Base-by-base conservation (phyloP, 2,113 vertebrate genomes). In the Anoplopoma fimbria region DNA sequence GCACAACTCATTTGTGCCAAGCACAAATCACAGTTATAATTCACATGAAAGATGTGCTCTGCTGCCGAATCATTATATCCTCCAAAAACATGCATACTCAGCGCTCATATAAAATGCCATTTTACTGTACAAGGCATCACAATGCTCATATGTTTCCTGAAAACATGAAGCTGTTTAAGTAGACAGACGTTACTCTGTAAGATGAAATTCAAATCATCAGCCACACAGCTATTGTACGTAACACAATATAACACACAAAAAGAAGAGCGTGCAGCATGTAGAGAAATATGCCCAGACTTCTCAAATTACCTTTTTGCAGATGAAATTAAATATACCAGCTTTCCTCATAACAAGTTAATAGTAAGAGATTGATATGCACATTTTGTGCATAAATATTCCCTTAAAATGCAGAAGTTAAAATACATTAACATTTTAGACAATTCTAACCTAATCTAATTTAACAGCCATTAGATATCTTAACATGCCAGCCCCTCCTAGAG, bases 1-100 rank as follows among this genome's bases (percentile, higher is more conserved):
- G n/a, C n/a, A n/a, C n/a, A n/a, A n/a, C n/a, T n/a, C n/a, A n/a
- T n/a, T n/a, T n/a, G n/a, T n/a, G n/a, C n/a, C n/a, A n/a, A 36
- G 17, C 17, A 69, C 17, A 47, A 69, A 29, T 60, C 25, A 36
- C 29, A 63, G 33, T 23, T 31, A 49, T 53, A 19, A 31, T 23
- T 71, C 67, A 40, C 34, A 45, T 45, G 42, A 70, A 40, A 69
- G 38, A 69, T 53, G 19, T 69, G 10, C 47, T 42, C 58, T 25
- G 21, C 25, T 74, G 38, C 38, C 33, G 23, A 29, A 62, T 74
- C 38, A 17, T n/a, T n/a, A n/a, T n/a, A 14, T 14, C 12, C 53
- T 10, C 12, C 25, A 27, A 53, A 53, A 2, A 53, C 51, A 53
- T 51, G 6, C 51, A 53, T n/a, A 25, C 51, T 10, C 49, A n/a